Conservation (phyloP, 2,113 vertebrate genomes). For the Lycocorax pyrrhopterus region DNA sequence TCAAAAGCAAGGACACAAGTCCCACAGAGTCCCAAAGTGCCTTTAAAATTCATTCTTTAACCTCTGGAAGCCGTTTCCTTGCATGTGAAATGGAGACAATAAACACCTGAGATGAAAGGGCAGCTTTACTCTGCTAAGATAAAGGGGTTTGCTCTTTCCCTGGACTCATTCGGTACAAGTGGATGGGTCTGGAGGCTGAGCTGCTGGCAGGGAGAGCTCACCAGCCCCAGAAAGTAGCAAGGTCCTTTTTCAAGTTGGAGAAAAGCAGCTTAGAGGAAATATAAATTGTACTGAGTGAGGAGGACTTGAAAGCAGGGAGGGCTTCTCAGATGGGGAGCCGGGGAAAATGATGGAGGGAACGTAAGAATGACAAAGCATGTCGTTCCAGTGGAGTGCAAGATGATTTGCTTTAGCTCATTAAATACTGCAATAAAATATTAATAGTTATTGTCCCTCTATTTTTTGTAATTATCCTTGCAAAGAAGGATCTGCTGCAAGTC, state of each 20-base stretch:
- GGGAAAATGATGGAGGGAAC: constrained; percentile 51
- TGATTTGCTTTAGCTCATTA: constrained; percentile 76
- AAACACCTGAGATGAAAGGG: constrained; percentile 10
- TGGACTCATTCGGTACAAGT: neutral
- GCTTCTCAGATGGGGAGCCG: constrained; percentile 33
- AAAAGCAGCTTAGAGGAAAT: constrained; percentile 31
- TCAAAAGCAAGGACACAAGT: neutral
- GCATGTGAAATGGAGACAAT: constrained; percentile 27
- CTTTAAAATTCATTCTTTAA: constrained; percentile 2
- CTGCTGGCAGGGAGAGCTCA: neutral
- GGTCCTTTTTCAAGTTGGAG: constrained; percentile 31
- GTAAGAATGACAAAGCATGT: constrained; percentile 68
- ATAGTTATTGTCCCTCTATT: constrained; percentile 78
- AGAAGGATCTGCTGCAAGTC: constrained; percentile 71
- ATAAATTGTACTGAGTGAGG: constrained; percentile 27
- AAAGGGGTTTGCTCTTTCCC: neutral
- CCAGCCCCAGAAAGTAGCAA: neutral
- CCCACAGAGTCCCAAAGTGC: neutral
- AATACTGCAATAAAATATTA: constrained; percentile 77
- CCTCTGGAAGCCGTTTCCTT: neutral
- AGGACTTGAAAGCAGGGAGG: constrained; percentile 48
- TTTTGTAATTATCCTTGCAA: constrained; percentile 76
- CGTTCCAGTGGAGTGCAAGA: constrained; percentile 65
- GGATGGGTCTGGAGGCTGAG: neutral
- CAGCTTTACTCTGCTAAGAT: constrained; percentile 1